Conservation (phyloP, 2,113 vertebrate species). For the Eubucco bourcierii region DNA sequence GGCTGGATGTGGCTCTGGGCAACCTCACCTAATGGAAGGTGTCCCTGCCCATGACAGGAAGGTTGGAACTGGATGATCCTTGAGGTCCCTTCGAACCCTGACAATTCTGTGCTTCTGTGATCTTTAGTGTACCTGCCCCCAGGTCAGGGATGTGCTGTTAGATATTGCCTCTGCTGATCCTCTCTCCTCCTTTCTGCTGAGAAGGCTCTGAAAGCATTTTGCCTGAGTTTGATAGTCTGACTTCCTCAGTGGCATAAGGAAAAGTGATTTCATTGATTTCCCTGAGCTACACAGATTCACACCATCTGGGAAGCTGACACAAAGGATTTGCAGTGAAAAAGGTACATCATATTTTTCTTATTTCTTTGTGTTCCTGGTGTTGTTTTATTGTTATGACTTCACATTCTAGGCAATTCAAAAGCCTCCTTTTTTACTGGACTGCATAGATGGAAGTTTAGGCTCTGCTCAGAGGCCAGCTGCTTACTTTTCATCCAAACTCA, state of each 20-base stretch:
- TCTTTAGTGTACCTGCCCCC: background rate
- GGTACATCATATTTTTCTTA: background rate
- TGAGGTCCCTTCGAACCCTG: too few species aligned
- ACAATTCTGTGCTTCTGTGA: too few species aligned
- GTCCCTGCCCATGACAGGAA: too few species aligned
- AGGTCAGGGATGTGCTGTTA: background rate
- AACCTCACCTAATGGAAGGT: too few species aligned
- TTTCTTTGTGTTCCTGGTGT: conserved; percentile 8
- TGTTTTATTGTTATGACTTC: conserved; percentile 12
- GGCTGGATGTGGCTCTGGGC: too few species aligned
- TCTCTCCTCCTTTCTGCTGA: background rate
- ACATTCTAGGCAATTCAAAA: background rate
- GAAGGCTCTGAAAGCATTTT: background rate
- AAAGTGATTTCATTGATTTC: background rate
- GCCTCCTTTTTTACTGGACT: background rate
- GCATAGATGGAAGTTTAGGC: background rate
- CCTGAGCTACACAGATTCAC: background rate
- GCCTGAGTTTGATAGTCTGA: background rate
- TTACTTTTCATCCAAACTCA: background rate
- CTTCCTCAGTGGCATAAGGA: background rate
- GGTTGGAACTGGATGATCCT: too few species aligned
- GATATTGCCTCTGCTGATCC: background rate
- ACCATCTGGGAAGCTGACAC: background rate
- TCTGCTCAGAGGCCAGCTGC: background rate
- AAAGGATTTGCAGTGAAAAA: conserved; percentile 10